Evolutionary conservation across 1,140 invertebrate genomes (phyloP).

Genomic region (Rhysida immarginata): DNA sequence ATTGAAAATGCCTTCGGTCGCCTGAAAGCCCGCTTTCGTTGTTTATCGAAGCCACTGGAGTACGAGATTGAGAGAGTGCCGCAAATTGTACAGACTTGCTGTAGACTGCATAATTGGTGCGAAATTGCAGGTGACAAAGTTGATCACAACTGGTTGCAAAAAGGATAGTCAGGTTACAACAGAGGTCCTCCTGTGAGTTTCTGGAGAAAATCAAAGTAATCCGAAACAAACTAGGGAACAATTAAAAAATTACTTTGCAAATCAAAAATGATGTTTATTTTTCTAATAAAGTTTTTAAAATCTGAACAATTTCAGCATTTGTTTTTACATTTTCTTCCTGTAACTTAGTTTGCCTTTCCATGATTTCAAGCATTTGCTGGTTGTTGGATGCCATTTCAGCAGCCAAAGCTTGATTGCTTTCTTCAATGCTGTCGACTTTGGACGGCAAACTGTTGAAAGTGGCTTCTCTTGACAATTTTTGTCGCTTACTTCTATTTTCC

Average conservation of each 20-base stretch:
- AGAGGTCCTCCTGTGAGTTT: background rate
- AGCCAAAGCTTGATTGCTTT: no score
- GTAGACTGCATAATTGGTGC: constrained; percentile 1
- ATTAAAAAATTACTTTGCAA: background rate
- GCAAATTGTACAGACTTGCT: constrained; percentile 1
- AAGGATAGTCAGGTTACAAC: background rate
- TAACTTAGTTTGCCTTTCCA: no score
- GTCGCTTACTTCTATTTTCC: no score
- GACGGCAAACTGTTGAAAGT: no score
- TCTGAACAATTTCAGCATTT: no score
- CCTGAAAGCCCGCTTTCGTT: constrained; percentile 1
- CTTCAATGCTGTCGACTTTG: no score
- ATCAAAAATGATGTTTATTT: no score
- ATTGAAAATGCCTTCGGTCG: constrained; percentile 6
- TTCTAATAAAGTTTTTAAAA: no score
- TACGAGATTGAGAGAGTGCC: background rate
- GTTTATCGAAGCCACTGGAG: background rate
- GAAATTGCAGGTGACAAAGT: background rate
- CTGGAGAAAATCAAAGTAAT: background rate
- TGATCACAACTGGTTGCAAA: background rate
- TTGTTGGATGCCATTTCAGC: no score
- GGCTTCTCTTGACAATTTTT: no score
- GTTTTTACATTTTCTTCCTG: no score
- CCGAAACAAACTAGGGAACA: background rate
- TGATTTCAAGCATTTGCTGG: no score